Evolutionary conservation across 92 coral and sea anemone genomes (phyloP).

Genomic region (Desmophyllum pertusum): DNA sequence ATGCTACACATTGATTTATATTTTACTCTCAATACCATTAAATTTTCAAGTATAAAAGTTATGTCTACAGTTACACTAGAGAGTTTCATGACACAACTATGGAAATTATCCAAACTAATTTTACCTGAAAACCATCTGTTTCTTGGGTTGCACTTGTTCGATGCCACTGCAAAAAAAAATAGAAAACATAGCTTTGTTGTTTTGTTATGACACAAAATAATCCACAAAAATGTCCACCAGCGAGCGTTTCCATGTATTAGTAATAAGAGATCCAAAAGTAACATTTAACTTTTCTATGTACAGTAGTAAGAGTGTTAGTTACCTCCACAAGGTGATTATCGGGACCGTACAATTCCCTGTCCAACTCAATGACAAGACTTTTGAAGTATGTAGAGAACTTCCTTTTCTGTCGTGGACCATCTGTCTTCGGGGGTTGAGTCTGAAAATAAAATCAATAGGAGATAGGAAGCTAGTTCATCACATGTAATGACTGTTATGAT

Average conservation of each 20-base stretch:
- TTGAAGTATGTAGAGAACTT: slow-evolving; percentile 94
- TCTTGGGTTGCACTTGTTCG: slow-evolving; percentile 95
- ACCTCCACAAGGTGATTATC: slow-evolving; percentile 99
- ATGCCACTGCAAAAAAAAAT: slow-evolving; percentile 80
- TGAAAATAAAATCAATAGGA: not conserved
- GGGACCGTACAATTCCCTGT: slow-evolving; percentile 96
- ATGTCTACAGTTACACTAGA: not conserved
- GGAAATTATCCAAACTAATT: not conserved
- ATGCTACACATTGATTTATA: too few relatives aligned
- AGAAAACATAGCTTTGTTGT: not conserved
- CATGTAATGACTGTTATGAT: too few relatives aligned
- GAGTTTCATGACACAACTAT: not conserved
- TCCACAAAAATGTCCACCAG: not conserved
- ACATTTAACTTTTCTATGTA: too few relatives aligned
- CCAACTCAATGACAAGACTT: slow-evolving; percentile 97
- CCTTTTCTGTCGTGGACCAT: slow-evolving; percentile 82
- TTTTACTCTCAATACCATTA: too few relatives aligned
- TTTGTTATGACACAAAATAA: not conserved
- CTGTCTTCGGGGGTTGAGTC: slow-evolving; percentile 78
- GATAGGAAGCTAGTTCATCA: too few relatives aligned
- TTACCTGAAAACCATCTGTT: slow-evolving; percentile 98
- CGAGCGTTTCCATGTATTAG: too few relatives aligned
- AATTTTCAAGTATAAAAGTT: not conserved
- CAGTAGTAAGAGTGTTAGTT: not conserved
- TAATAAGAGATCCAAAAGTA: too few relatives aligned